Evolutionary conservation across 2,113 vertebrate species (phyloP), one percentile per base, ranked within the genome.

Genomic region (Aix galericulata): DNA sequence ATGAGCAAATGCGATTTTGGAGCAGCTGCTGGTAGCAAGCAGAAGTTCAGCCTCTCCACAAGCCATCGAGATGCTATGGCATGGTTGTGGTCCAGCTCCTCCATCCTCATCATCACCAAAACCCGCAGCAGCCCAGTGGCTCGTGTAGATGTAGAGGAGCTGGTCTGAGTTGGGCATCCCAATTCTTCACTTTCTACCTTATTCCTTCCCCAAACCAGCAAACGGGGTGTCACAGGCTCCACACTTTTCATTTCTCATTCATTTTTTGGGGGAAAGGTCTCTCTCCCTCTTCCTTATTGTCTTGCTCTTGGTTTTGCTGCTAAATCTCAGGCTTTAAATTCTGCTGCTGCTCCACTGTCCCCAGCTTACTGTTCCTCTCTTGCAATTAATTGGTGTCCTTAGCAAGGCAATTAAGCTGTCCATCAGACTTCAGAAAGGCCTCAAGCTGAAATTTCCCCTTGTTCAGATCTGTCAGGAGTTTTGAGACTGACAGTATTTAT

Each of bases 11-110:
- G 6, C 1, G 26, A 21, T 16, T 59, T 42, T 22, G 14, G 77
- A 59, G 26, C 58, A 31, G 9, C 18, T n/a, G 67, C 67, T 56
- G 68, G 34, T 9, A 20, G 12, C 12, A 25, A 42, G 17, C 42
- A 31, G 68, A 52, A 22, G 31, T 32, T 64, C 20, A 59, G 62
- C 32, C 5, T 32, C 76, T 38, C 34, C 14, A 5, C 0, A 1
- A 56, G 50, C 40, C 7, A 0, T 6, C 2, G 59, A 18, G 16
- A 11, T 25, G 20, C 36, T 5, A 2, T 3, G n/a, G 55, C 4
- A 16, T 0, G 2, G 25, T 8, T 3, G 5, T 31, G 44, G 44
- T 52, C 63, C 73, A 21, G 63, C 55, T 31, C 44, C 25, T 38
- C 25, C 59, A 21, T 55, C 69, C 58, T 77, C 29, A 20, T 36